Conservation (phyloP, 2,113 vertebrate species). For the Oncorhynchus gorbuscha region DNA sequence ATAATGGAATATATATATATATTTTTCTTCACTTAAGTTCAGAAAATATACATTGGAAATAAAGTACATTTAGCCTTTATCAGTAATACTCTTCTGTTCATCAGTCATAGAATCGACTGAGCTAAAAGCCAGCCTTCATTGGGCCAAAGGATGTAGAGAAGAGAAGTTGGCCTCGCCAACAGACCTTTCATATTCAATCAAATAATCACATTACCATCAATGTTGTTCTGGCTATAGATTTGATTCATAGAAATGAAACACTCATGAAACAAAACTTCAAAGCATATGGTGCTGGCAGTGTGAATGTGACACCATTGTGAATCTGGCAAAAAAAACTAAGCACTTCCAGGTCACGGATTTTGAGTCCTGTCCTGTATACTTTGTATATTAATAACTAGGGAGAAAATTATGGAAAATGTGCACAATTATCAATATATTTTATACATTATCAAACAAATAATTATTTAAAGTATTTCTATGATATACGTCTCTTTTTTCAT, state of each 20-base stretch:
- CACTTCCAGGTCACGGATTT: too few relatives aligned
- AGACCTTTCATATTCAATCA: not conserved
- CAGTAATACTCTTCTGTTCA: conserved; percentile 4
- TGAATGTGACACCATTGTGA: not conserved
- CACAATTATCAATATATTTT: too few relatives aligned
- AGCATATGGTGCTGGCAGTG: conserved; percentile 6
- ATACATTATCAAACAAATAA: too few relatives aligned
- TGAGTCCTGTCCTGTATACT: too few relatives aligned
- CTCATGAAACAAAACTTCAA: conserved; percentile 17
- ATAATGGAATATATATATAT: conserved; percentile 44
- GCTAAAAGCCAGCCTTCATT: conserved; percentile 47
- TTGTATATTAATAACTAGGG: too few relatives aligned
- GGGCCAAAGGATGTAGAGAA: conserved; percentile 4
- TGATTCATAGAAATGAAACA: conserved; percentile 26
- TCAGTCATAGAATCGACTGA: conserved; percentile 1
- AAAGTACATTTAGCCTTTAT: conserved; percentile 20
- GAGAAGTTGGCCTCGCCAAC: not conserved
- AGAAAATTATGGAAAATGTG: too few relatives aligned
- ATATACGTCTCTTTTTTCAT: not conserved
- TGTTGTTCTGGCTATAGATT: conserved; percentile 11
- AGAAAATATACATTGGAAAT: conserved; percentile 51
- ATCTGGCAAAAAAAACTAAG: not conserved
- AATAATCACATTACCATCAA: conserved; percentile 14
- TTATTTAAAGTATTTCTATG: too few relatives aligned
- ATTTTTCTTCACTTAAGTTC: conserved; percentile 22